Evolutionary conservation across 2,888 invertebrate species (phyloP), one percentile per base, ranked within the genome.

Genomic region (Drosophila imparisetae): DNA sequence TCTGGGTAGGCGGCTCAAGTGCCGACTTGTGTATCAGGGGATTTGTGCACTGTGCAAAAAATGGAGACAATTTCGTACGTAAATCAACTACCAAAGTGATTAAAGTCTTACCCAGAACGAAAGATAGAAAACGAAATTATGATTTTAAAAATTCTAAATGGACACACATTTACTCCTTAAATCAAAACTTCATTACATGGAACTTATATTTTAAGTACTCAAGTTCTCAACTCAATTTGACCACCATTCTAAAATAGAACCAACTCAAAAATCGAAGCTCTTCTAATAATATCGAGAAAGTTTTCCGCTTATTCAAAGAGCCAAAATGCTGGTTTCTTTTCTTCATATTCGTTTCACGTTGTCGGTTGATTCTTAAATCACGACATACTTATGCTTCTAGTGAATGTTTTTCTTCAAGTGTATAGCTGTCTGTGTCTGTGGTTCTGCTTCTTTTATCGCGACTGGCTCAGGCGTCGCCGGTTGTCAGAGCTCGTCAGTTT

Each of bases 401-500:
- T 27, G 13, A n/a, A 27, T 18, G 24, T 4, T 7, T 54, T 21
- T 18, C 36, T 54, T 34, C 24, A 4, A 24, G 18, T 27, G 24
- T 54, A 30, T 27, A 13, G 21, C 34, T 24, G 29, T 30, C 10
- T 21, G 32, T 30, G 13, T 57, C 11, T 50, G 29, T 30, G 21
- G 21, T 30, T 27, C 38, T 38, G 30, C 15, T 30, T 11, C 18
- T 29, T 67, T 81, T 80, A 78, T 82, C 78, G 67, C 66, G 34
- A 21, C 30, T 2, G 57, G 30, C 67, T 66, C 80, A 81, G 80
- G 50, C 74, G 58, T 40, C 78, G 59, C 42, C 65, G 48, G 38
- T 45, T 72, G 75, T 62, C 79, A 66, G 62, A 63, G 62, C 52
- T 78, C 71, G 75, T 79, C 77, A 74, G 57, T 68, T 72, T 75